A percentile compares a stretch with the other conserved stretches of the same genome.
These are phyloP conservation scores for Puma concolor DNA, from an alignment of 2,113 vertebrate species.

Conservation along the genomic window DNA sequence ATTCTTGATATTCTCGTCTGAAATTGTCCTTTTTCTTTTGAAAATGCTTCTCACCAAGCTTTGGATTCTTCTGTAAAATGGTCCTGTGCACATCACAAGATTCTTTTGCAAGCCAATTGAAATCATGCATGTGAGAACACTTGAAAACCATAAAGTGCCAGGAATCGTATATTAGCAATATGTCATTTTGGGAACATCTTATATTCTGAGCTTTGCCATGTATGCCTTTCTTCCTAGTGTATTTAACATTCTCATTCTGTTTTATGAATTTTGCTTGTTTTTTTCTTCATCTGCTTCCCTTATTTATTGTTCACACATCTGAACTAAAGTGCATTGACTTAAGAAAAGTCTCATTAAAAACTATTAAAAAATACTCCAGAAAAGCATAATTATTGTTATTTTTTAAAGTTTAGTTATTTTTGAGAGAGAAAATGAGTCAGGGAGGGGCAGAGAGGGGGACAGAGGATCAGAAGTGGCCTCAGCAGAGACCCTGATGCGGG, in stretches of 20 bases:
- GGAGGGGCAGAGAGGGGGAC: too few relatives aligned
- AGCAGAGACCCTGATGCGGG: too few relatives aligned
- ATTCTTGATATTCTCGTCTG: slow-evolving; percentile 21
- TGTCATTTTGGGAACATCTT: not conserved
- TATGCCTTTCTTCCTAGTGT: not conserved
- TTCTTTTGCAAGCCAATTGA: not conserved
- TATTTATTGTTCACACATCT: slow-evolving; percentile 18
- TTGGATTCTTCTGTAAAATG: slow-evolving; percentile 9
- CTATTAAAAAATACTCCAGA: not conserved
- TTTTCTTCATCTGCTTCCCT: not conserved
- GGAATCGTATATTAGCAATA: not conserved
- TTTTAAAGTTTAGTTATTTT: too few relatives aligned
- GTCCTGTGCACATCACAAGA: not conserved
- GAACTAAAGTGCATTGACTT: slow-evolving; percentile 1
- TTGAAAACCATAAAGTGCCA: not conserved
- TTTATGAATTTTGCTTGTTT: not conserved
- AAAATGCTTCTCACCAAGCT: not conserved
- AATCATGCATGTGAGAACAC: not conserved
- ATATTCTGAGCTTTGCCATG: not conserved
- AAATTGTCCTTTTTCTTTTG: slow-evolving; percentile 14
- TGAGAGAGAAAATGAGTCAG: too few relatives aligned
- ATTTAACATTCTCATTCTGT: not conserved
- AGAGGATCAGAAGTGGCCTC: too few relatives aligned
- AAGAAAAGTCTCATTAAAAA: not conserved
- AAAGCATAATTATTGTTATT: not conserved